phyloP scores from a whole-genome alignment of 2,888 invertebrate genomes.

The Caenorhabditis sinica region DNA sequence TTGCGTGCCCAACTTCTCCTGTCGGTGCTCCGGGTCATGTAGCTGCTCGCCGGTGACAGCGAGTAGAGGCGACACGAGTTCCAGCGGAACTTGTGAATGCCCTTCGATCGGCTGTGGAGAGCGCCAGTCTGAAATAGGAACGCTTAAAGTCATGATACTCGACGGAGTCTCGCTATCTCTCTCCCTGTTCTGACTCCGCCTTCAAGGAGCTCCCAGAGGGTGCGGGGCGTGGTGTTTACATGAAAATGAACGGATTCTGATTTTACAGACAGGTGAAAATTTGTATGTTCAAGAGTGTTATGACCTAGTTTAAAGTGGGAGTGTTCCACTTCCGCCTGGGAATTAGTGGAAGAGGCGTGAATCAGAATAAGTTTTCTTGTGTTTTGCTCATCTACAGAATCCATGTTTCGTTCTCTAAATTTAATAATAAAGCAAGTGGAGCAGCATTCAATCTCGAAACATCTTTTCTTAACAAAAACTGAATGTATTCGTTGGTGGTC shows the following conservation, averaged over 20 bases:
- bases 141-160: constrained; percentile 29
- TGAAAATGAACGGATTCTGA: constrained; percentile 15
- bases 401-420: too few species aligned
- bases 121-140: constrained; percentile 61
- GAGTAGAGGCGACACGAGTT: constrained; percentile 56
- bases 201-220: constrained; percentile 21
- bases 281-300: not conserved
- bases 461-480: too few species aligned
- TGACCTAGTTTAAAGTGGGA: constrained; percentile 3
- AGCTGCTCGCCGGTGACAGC: not conserved
- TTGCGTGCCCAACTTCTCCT: constrained; percentile 29
- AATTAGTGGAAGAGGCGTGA: not conserved
- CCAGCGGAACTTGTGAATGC: constrained; percentile 32
- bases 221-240: constrained; percentile 43
- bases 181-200: constrained; percentile 33
- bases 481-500: too few species aligned
- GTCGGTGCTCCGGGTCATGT: constrained; percentile 40
- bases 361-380: too few species aligned
- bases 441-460: too few species aligned
- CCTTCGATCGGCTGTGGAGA: constrained; percentile 17
- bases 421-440: too few species aligned
- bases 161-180: not conserved
- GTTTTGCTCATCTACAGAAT: too few species aligned
- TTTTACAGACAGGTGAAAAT: constrained; percentile 34
- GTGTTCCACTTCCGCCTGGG: not conserved